These are phyloP conservation scores for Bradynema listronoti DNA, from an alignment of 1,140 invertebrate genomes.

Conservation along the genomic window DNA sequence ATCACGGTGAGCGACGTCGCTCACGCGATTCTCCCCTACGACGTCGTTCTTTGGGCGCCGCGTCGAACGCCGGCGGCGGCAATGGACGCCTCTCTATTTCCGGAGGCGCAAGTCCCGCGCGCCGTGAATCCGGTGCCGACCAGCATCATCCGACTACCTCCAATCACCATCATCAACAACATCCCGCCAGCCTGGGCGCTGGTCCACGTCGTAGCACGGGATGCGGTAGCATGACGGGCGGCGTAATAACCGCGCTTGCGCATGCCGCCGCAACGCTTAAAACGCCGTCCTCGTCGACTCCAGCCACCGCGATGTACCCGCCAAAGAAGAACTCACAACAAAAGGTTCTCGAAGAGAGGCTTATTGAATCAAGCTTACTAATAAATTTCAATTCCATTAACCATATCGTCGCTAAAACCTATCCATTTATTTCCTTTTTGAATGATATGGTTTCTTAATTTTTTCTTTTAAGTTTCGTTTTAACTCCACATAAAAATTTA, in stretches of 20 bases:
- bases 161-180: too few species aligned
- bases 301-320: slow-evolving; percentile 9
- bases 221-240: slow-evolving; percentile 1
- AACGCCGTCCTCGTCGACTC: not conserved
- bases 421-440: not conserved
- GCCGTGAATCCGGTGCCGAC: not conserved
- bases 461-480: not conserved
- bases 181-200: too few species aligned
- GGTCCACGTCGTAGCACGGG: too few species aligned
- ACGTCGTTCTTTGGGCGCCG: too few species aligned
- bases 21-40: too few species aligned
- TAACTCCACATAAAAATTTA: not conserved
- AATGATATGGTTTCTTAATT: not conserved
- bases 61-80: not conserved
- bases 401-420: not conserved
- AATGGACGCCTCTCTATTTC: slow-evolving; percentile 4
- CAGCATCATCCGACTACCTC: too few species aligned
- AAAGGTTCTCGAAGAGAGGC: not conserved
- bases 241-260: not conserved
- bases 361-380: not conserved
- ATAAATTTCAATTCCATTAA: not conserved
- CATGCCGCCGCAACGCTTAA: not conserved
- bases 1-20: too few species aligned
- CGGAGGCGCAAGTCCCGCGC: slow-evolving; percentile 1
- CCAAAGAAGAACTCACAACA: not conserved